These are phyloP conservation scores for Crenuchus spilurus DNA, from an alignment of 2,797 vertebrate genomes.

Conservation along the genomic window DNA sequence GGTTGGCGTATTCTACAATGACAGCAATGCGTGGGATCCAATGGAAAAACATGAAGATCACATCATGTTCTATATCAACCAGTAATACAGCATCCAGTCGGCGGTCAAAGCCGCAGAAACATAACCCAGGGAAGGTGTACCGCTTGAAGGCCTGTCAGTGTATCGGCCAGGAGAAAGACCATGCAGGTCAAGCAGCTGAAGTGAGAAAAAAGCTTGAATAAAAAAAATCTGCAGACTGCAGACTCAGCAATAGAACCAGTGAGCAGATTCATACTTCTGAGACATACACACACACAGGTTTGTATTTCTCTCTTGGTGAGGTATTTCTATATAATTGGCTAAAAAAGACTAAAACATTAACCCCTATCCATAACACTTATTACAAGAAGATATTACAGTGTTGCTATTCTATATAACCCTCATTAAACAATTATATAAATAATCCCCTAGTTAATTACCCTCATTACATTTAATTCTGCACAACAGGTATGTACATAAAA, in stretches of 20 bases:
- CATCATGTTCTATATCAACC: slow-evolving; percentile 4
- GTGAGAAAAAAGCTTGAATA: slow-evolving; percentile 6
- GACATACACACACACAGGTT: not conserved
- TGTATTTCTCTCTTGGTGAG: not conserved
- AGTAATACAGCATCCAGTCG: not conserved
- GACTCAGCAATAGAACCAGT: not conserved
- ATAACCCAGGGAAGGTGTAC: not conserved
- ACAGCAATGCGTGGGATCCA: not conserved
- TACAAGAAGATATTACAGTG: too few species aligned
- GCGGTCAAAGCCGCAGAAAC: slow-evolving; percentile 22
- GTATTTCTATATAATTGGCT: not conserved
- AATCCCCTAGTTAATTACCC: too few species aligned
- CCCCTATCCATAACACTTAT: too few species aligned
- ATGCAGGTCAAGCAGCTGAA: slow-evolving; percentile 4
- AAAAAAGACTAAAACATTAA: too few species aligned
- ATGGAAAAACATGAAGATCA: slow-evolving; percentile 1
- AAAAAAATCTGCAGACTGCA: not conserved
- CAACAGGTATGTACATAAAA: too few species aligned
- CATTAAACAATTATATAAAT: too few species aligned
- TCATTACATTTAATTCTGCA: too few species aligned
- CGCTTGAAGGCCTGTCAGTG: not conserved
- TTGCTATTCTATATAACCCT: too few species aligned
- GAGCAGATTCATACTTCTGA: slow-evolving; percentile 15
- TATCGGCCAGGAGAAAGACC: slow-evolving; percentile 4
- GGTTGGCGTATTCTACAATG: not conserved